Evolutionary conservation across 53 echinoderm and acorn worm species (phyloP).

Genomic region (Paracentrotus lividus): DNA sequence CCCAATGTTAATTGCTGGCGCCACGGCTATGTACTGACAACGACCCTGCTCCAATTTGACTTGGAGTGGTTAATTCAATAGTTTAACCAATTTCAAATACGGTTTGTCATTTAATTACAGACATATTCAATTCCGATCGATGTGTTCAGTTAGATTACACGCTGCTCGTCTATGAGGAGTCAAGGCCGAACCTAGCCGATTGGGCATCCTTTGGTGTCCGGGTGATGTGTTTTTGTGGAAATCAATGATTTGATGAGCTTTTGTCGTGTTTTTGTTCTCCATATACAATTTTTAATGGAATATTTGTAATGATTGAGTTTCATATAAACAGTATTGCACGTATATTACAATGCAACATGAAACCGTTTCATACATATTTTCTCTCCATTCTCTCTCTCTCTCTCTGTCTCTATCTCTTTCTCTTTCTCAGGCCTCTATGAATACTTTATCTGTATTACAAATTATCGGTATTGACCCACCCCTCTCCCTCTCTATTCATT

Average conservation of each 20-base stretch:
- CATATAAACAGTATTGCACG: background rate
- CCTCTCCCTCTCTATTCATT: no score
- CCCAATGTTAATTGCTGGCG: background rate
- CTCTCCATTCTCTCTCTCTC: background rate
- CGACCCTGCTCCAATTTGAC: slow-evolving; percentile 1
- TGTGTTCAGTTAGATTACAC: slow-evolving; percentile 8
- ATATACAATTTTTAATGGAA: background rate
- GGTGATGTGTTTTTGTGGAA: background rate
- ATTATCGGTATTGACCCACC: no score
- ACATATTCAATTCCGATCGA: slow-evolving; percentile 15
- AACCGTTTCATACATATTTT: background rate
- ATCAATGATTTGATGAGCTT: background rate
- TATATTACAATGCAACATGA: background rate
- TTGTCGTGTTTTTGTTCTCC: background rate
- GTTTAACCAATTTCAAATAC: slow-evolving; percentile 11
- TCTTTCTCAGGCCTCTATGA: no score
- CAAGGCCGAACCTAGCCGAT: slow-evolving; percentile 8
- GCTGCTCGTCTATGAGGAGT: background rate
- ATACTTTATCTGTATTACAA: no score
- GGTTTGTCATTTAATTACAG: slow-evolving; percentile 44
- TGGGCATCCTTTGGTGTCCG: background rate
- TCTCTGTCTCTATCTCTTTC: background rate
- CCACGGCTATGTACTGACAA: background rate
- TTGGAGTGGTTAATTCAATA: slow-evolving; percentile 35
- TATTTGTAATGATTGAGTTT: background rate